Conservation (phyloP, 2,888 invertebrate genomes). For the Xylota segnis region DNA sequence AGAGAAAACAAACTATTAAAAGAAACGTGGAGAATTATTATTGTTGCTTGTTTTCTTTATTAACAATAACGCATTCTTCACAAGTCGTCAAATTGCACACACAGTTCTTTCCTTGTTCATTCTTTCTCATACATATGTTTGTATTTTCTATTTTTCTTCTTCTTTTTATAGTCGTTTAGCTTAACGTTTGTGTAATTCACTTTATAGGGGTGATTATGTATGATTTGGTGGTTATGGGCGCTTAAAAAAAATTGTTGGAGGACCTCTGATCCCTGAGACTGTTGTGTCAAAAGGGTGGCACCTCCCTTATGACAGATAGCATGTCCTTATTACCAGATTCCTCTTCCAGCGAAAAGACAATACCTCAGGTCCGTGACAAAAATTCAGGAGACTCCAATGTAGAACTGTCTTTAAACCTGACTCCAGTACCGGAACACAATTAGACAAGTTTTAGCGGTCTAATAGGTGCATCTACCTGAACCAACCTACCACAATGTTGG, state of each 20-base stretch:
- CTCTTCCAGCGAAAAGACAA: too few relatives aligned
- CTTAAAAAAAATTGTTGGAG: background rate
- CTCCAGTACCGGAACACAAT: too few relatives aligned
- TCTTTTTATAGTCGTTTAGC: conserved; percentile 26
- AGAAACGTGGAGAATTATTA: conserved; percentile 55
- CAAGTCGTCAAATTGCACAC: conserved; percentile 70
- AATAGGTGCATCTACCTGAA: too few relatives aligned
- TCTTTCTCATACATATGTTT: conserved; percentile 31
- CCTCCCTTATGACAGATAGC: too few relatives aligned
- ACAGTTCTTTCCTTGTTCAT: conserved; percentile 61
- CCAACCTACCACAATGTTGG: too few relatives aligned
- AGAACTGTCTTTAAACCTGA: too few relatives aligned
- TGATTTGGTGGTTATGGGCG: conserved; percentile 17
- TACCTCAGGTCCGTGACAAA: too few relatives aligned
- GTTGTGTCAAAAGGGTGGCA: too few relatives aligned
- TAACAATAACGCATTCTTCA: conserved; percentile 68
- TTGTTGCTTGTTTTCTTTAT: conserved; percentile 66
- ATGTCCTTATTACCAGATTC: too few relatives aligned
- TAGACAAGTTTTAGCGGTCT: too few relatives aligned
- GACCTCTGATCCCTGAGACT: too few relatives aligned
- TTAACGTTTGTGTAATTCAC: conserved; percentile 38
- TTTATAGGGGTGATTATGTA: conserved; percentile 41
- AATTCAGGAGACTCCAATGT: too few relatives aligned
- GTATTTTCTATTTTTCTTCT: background rate
- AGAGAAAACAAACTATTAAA: conserved; percentile 61